These are phyloP conservation scores for Tinamus major DNA, from an alignment of 2,797 vertebrate genomes.

Conservation along the genomic window DNA sequence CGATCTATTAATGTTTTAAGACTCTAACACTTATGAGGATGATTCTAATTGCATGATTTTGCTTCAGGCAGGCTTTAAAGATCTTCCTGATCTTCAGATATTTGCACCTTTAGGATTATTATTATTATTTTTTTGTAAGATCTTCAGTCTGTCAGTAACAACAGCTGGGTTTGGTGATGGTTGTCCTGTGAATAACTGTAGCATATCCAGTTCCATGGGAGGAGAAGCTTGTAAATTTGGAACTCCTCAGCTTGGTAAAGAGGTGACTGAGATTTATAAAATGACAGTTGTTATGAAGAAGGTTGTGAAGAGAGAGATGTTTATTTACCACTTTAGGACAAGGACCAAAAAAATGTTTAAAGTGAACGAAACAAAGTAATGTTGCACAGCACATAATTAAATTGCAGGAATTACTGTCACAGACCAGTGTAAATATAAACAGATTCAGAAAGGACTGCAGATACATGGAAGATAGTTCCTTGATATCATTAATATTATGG, in stretches of 20 bases:
- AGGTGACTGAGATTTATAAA: not conserved
- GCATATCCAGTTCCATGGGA: not conserved
- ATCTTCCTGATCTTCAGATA: conserved; percentile 64
- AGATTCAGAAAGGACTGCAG: not conserved
- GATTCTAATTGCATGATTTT: conserved; percentile 77
- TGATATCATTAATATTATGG: not conserved
- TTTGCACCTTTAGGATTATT: conserved; percentile 69
- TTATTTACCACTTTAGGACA: not conserved
- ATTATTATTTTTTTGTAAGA: conserved; percentile 69
- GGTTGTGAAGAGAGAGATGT: not conserved
- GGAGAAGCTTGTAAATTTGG: conserved; percentile 3
- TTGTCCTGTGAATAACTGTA: conserved; percentile 12
- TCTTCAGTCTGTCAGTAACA: conserved; percentile 46
- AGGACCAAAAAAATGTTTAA: not conserved
- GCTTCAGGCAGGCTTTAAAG: conserved; percentile 73
- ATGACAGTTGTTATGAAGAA: not conserved
- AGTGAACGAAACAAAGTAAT: not conserved
- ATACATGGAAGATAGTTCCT: not conserved
- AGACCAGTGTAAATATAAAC: not conserved
- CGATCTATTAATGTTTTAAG: conserved; percentile 78
- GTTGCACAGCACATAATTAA: not conserved
- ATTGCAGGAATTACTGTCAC: not conserved
- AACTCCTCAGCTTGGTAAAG: not conserved
- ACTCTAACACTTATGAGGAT: conserved; percentile 73
- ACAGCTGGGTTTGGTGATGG: conserved; percentile 1